Evolutionary conservation across 2,797 vertebrate species (phyloP).

Genomic region (Philypnodon macrostomus): DNA sequence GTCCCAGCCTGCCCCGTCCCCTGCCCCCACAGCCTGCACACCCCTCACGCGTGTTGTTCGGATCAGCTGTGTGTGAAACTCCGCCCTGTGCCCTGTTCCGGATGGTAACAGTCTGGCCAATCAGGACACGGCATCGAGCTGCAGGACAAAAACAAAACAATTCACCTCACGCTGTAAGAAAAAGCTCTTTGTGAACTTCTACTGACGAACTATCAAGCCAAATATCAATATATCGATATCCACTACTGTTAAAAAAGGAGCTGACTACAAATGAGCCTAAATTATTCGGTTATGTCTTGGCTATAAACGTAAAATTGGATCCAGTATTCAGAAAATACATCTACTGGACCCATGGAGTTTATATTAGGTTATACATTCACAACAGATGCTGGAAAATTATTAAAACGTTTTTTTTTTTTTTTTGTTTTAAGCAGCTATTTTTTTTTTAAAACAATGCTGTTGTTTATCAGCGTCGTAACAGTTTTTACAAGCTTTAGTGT

Average conservation of each 20-base stretch:
- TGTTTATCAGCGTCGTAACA: background rate
- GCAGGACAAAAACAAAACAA: conserved; percentile 82
- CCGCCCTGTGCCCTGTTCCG: conserved; percentile 87
- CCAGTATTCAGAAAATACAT: background rate
- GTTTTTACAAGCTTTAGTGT: background rate
- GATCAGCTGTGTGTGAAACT: conserved; percentile 82
- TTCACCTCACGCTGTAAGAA: conserved; percentile 65
- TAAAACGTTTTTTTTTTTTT: background rate
- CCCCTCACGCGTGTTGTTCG: conserved; percentile 73
- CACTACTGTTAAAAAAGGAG: background rate
- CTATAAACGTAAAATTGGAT: background rate
- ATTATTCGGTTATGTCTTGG: too few species aligned
- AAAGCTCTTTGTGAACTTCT: conserved; percentile 57
- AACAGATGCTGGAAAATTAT: background rate
- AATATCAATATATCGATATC: too few species aligned
- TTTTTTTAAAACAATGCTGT: background rate
- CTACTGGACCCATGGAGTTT: background rate
- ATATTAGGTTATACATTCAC: background rate
- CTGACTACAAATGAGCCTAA: too few species aligned
- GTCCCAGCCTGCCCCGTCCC: conserved; percentile 30
- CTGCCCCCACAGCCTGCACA: conserved; percentile 41
- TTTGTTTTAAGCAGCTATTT: background rate
- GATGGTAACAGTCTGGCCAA: conserved; percentile 96
- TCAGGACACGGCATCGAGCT: conserved; percentile 74
- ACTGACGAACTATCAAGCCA: background rate